Base-by-base conservation (phyloP, 1,140 invertebrate genomes). In the Thalassaphorura encarpata region DNA sequence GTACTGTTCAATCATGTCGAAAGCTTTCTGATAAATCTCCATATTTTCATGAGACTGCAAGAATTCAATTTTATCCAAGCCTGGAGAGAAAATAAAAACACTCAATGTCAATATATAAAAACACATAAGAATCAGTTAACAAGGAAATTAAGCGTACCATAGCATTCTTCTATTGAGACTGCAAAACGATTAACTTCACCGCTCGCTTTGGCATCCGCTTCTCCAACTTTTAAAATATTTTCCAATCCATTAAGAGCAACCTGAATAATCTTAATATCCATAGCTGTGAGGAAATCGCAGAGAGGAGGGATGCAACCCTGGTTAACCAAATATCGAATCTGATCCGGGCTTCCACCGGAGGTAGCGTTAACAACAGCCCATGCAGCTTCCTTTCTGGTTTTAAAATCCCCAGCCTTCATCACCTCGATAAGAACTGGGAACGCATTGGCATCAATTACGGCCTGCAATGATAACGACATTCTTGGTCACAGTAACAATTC, bases 291-390 rank as follows among this genome's bases (percentile, higher is more conserved):
- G 51, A 97, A 77, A 69, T 96, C 89, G 72, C 94, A 97, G 56
- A 98, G 75, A 0, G 93, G 92, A n/a, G 85, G 82, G 66, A 98
- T 93, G 69, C 90, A 95, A 41, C 85, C 84, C 69, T 71, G 68
- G 29, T 70, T 61, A 29, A 74, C 72, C 21, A 74, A 67, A 63
- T 82, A 88, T 76, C 82, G 79, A 66, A 97, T 94, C 76, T 97
- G 94, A 66, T 90, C 89, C 1, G 88, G 82, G 1, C 87, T 89
- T 19, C 94, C 95, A 26, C 93, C 93, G 55, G 89, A 95, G 1
- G 93, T 96, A 0, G 93, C 90, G 73, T 98, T 98, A 1, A 94
- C 96, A 49, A 98, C 93, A 5, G 93, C 92, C 95, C 95, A 97
- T 0, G 92, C 92, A 1, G 90, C 93, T 75, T 98, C 94, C 77